Evolutionary conservation across 2,113 vertebrate species (phyloP).

Genomic region (Callipepla californica): DNA sequence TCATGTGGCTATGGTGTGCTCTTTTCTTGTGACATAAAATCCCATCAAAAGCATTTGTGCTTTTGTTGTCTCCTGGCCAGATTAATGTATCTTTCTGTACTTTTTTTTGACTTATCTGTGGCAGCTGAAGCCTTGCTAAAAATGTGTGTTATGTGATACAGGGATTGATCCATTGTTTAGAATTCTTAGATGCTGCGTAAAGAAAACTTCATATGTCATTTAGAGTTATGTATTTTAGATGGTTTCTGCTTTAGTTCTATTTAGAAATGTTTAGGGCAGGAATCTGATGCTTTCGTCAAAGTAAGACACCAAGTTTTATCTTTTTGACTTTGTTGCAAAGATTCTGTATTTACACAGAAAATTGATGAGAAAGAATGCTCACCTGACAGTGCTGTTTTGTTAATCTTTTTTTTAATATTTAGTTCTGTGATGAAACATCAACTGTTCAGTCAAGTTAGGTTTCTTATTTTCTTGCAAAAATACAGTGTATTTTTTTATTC

Average conservation of each 20-base stretch:
- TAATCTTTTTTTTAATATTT: not conserved
- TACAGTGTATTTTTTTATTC: not conserved
- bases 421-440: not conserved
- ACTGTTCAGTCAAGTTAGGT: not conserved
- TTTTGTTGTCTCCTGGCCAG: not conserved
- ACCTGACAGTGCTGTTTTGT: not conserved
- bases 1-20: not conserved
- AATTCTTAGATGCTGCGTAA: not conserved
- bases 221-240: not conserved
- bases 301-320: not conserved
- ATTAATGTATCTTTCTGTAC: not conserved
- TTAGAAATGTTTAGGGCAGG: not conserved
- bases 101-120: not conserved
- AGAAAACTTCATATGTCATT: not conserved
- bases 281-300: not conserved
- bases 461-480: not conserved
- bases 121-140: not conserved
- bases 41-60: not conserved
- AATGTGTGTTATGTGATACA: rapidly evolving
- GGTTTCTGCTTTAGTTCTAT: not conserved
- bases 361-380: not conserved
- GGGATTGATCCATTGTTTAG: not conserved
- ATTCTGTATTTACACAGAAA: not conserved
- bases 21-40: not conserved
- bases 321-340: not conserved